Evolutionary conservation across 2,113 vertebrate genomes (phyloP), one percentile per base, ranked within the genome.

Genomic region (Paracyprichromis sp.): DNA sequence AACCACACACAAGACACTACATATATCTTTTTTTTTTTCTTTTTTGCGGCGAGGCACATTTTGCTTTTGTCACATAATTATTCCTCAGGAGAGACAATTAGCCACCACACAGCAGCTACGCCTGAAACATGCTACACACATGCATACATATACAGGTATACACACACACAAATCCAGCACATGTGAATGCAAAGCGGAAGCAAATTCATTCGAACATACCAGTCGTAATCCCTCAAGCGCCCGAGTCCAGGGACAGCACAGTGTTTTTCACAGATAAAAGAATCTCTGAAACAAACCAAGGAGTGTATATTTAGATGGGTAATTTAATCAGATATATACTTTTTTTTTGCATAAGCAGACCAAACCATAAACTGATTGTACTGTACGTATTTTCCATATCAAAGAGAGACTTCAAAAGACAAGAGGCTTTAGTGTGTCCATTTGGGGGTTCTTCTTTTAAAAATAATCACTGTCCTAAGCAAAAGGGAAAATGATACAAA

Each of bases 1-100:
- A 91, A 89, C 84, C 89, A 86, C 89, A 85, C 87, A 83, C 56
- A 91, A 88, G 83, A 94, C 89, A 86, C 21, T 69, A 84, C 92
- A 94, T 94, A 93, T 56, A 92, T 94, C 91, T 52, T 29, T 45
- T 69, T 94, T 88, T 31, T 9, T 0, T 2, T 87, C 17, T 3
- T 45, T 76, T 61, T 89, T 82, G 82, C 38, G 85, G 84, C 88
- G 45, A 93, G 90, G 34, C 90, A 90, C 85, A 9, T 73, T 95
- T 95, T 95, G 9, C 94, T 95, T 95, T 96, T 94, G 90, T 96
- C 93, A 95, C 83, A 31, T 95, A 96, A 96, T 95, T 95, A 91
- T 95, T 97, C 63, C 91, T 96, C 92, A 87, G 95, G 93, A 95
- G 94, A 96, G 63, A 83, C 93, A 96, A 97, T 96, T 97, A 97